A percentile compares a stretch with the other conserved stretches of the same genome.
Conservation (phyloP, 2,797 vertebrate genomes). For the Neomorphus geoffroyi region DNA sequence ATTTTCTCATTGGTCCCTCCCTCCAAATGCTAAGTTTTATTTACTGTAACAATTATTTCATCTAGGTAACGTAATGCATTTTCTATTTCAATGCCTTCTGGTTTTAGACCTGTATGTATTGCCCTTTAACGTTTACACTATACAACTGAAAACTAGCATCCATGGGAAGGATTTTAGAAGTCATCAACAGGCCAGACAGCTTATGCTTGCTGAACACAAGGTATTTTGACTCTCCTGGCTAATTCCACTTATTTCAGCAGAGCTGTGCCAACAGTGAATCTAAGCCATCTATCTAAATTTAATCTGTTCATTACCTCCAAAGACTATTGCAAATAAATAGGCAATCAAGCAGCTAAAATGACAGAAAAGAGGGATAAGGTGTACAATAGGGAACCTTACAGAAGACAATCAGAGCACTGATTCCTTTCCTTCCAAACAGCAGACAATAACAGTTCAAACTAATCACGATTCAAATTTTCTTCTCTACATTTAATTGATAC, state of each 20-base stretch:
- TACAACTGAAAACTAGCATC: not conserved
- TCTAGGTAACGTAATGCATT: not conserved
- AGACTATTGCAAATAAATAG: constrained; percentile 64
- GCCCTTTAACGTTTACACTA: not conserved
- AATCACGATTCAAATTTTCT: constrained; percentile 31
- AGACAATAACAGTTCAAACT: constrained; percentile 39
- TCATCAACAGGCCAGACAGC: constrained; percentile 1
- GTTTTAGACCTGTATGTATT: not conserved
- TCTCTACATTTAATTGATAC: constrained; percentile 42
- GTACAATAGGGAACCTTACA: constrained; percentile 21
- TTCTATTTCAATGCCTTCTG: not conserved
- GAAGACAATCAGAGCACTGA: constrained; percentile 23
- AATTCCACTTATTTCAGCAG: constrained; percentile 48
- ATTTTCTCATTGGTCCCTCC: not conserved
- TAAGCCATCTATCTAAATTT: constrained; percentile 57
- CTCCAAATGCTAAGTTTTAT: not conserved
- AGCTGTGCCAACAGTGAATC: constrained; percentile 37
- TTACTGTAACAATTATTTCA: not conserved
- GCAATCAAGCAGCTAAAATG: constrained; percentile 36
- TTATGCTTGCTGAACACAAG: constrained; percentile 34
- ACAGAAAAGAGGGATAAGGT: constrained; percentile 15
- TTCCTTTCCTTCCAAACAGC: constrained; percentile 52
- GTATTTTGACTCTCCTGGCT: constrained; percentile 45
- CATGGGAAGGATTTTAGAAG: not conserved
- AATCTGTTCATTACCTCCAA: constrained; percentile 59